These are phyloP conservation scores for Regulus satrapa DNA, from an alignment of 2,113 vertebrate genomes.

Conservation along the genomic window DNA sequence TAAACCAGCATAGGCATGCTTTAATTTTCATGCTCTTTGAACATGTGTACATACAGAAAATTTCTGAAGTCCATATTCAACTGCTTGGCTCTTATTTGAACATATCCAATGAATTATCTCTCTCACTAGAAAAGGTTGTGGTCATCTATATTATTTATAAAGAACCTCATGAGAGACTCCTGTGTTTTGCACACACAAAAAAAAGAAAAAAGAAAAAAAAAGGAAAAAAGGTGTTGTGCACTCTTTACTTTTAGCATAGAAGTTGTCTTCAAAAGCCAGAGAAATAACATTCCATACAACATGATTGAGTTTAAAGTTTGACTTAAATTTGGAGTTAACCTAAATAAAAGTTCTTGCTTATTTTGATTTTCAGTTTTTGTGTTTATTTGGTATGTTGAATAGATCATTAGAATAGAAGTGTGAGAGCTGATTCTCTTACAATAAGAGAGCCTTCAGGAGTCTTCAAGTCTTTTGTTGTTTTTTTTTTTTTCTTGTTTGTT, in stretches of 20 bases:
- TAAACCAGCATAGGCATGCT: neutral
- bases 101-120: neutral
- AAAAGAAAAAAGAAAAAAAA: too few relatives aligned
- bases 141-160: neutral
- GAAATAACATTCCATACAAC: neutral
- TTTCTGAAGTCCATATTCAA: neutral
- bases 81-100: neutral
- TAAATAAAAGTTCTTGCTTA: neutral
- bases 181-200: neutral
- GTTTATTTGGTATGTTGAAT: neutral
- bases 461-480: neutral
- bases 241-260: neutral
- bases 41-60: neutral
- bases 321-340: neutral
- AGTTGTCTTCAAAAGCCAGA: neutral
- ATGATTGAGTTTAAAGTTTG: neutral
- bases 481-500: neutral
- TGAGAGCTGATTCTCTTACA: neutral
- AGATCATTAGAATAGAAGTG: neutral
- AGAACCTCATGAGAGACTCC: neutral
- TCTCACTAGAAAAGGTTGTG: neutral
- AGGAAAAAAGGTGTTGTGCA: neutral
- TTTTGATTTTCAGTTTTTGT: neutral
- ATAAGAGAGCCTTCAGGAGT: neutral
- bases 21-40: conserved; percentile 16